A percentile compares a stretch with the other conserved stretches of the same genome.
phyloP scores from a whole-genome alignment of 2,113 vertebrate species.

The Myiozetetes cayanensis region DNA sequence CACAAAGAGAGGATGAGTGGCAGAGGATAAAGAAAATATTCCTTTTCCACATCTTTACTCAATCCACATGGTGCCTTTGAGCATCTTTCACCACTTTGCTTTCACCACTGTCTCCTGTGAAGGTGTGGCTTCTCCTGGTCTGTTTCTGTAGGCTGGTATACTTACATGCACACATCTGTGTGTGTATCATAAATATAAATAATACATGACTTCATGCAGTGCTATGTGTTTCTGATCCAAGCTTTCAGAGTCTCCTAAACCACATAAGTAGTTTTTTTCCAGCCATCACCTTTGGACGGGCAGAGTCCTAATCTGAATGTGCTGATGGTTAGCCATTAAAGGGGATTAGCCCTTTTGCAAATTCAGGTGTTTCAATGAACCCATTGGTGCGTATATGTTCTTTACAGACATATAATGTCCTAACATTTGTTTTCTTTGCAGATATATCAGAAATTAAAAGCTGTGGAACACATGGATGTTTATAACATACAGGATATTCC shows the following conservation, averaged over 20 bases:
- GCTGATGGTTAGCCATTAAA: not conserved
- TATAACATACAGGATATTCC: constrained; percentile 84
- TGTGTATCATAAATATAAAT: not conserved
- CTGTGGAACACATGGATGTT: constrained; percentile 80
- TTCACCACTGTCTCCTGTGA: not conserved
- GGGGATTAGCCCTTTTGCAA: not conserved
- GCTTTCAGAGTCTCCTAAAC: not conserved
- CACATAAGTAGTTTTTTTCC: not conserved
- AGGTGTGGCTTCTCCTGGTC: not conserved
- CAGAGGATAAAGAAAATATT: not conserved
- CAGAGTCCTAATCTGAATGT: not conserved
- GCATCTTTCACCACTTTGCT: not conserved
- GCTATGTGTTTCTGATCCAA: not conserved
- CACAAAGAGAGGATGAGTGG: not conserved
- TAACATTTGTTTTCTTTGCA: constrained; percentile 60
- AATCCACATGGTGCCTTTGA: not conserved
- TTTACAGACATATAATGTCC: not conserved
- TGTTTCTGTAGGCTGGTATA: not conserved
- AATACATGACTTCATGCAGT: not conserved
- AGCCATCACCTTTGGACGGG: not conserved
- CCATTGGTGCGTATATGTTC: not conserved
- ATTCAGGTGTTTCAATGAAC: not conserved
- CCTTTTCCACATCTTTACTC: not conserved
- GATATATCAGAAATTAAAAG: constrained; percentile 79
- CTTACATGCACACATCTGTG: not conserved